Evolutionary conservation across 2,797 vertebrate species (phyloP), one percentile per base, ranked within the genome.

Genomic region (Clangula hyemalis): DNA sequence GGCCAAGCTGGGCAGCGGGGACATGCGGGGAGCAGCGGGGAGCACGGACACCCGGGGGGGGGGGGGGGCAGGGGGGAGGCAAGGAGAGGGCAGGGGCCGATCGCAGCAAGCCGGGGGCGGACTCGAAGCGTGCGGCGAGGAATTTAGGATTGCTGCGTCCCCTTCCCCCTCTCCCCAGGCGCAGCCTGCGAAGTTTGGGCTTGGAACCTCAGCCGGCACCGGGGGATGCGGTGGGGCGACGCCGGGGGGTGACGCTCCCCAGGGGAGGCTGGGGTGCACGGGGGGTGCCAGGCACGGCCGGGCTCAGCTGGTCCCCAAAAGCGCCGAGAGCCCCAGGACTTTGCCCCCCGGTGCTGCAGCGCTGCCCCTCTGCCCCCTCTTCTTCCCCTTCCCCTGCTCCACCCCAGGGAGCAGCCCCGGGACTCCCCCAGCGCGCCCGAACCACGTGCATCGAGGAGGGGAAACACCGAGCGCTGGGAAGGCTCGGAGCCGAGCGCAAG

Each of bases 131-230:
- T 15, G 15, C 36, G 49, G 82, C 17, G 58, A 88, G 85, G 97
- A 96, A 97, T 97, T 98, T 97, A 97, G 96, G 97, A 97, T 94
- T 94, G 97, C 97, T 97, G 97, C 94, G 13, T 74, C 65, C 54
- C 41, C 10, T 9, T 9, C 24, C 28, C 18, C 41, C 9, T 8
- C 39, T 57, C 47, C 3, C 13, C 5, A 21, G 27, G 65, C 43
- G 49, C 36, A 62, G 56, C 39, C 51, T 75, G 74, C 20, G 17
- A 53, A 58, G 75, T 56, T 47, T 41, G 60, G 57, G 82, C 85
- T 96, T 94, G 95, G 94, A 96, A 96, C 91, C 91, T 94, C 89
- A 81, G 60, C 14, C 3, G 10, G 51, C n/a, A 24, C 65, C 5
- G 7, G 45, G 66, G 76, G 65, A 62, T 10, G 25, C 0, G 6